phyloP scores from a whole-genome alignment of 1,140 invertebrate species.

The Mactra quadrangularis region DNA sequence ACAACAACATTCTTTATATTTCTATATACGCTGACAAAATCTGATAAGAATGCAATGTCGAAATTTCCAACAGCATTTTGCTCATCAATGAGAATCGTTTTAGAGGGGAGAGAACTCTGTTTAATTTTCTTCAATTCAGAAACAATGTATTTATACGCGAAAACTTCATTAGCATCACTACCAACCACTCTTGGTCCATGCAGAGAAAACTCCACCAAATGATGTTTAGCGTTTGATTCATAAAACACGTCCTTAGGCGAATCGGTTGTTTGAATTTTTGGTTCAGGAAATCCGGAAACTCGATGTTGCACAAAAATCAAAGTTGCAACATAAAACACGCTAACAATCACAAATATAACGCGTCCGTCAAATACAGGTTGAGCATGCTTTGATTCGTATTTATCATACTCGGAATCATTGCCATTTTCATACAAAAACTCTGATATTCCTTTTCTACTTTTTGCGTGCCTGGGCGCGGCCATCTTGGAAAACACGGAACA shows the following conservation, averaged over 20 bases:
- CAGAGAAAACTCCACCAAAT: slow-evolving; percentile 33
- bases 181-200: slow-evolving; percentile 78
- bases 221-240: slow-evolving; percentile 49
- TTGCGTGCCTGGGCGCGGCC: slow-evolving; percentile 13
- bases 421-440: background rate
- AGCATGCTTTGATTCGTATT: background rate
- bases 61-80: slow-evolving; percentile 91
- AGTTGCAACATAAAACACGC: slow-evolving; percentile 22
- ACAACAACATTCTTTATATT: slow-evolving; percentile 90
- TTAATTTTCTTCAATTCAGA: slow-evolving; percentile 77
- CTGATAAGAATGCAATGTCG: slow-evolving; percentile 89
- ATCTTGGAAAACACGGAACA: slow-evolving; percentile 13
- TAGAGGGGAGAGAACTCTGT: slow-evolving; percentile 62
- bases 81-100: slow-evolving; percentile 85
- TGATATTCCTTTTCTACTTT: background rate
- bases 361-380: slow-evolving; percentile 24
- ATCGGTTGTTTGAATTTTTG: slow-evolving; percentile 5
- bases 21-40: slow-evolving; percentile 87
- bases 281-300: slow-evolving; percentile 33
- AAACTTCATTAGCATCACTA: slow-evolving; percentile 76
- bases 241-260: slow-evolving; percentile 51
- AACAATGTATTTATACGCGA: slow-evolving; percentile 82
- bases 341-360: slow-evolving; percentile 11
- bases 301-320: slow-evolving; percentile 37
- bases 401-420: background rate